A percentile compares a stretch with the other conserved stretches of the same genome.
These are phyloP conservation scores for Peromyscus melanophrys DNA, from an alignment of 2,797 vertebrate species.

Conservation along the genomic window DNA sequence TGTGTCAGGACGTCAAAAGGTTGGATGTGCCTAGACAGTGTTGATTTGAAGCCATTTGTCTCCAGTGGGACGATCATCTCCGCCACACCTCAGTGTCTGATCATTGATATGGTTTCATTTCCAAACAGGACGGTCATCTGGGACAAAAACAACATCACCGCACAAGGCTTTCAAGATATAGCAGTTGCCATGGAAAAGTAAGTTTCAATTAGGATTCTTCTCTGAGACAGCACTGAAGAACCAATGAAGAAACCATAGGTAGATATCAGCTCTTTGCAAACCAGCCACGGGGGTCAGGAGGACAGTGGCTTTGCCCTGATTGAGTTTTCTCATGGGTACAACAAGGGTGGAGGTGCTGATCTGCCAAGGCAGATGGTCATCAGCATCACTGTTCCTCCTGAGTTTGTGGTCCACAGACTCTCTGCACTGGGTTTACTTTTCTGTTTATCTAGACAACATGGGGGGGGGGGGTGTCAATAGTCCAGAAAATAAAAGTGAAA, in stretches of 20 bases:
- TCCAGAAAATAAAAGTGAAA: constrained; percentile 26
- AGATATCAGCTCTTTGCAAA: not conserved
- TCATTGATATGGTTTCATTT: constrained; percentile 35
- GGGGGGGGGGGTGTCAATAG: not conserved
- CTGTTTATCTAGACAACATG: not conserved
- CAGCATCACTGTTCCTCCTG: not conserved
- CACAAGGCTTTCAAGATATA: constrained; percentile 97
- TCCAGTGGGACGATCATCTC: not conserved
- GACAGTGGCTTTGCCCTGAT: not conserved
- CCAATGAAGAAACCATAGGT: accelerated
- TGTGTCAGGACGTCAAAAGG: not conserved
- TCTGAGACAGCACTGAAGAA: not conserved
- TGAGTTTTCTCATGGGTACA: not conserved
- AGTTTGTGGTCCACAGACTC: accelerated
- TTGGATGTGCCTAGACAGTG: not conserved
- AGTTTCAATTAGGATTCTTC: constrained; percentile 80
- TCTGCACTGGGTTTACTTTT: not conserved
- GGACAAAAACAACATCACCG: constrained; percentile 96
- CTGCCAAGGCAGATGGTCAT: not conserved
- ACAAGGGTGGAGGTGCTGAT: not conserved
- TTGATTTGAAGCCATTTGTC: not conserved
- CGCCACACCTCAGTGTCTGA: not conserved
- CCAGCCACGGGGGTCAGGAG: not conserved
- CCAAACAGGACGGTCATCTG: constrained; percentile 95
- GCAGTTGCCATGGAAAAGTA: constrained; percentile 98